Evolutionary conservation across 2,797 vertebrate genomes (phyloP).

Genomic region (Dendrocincla fuliginosa): DNA sequence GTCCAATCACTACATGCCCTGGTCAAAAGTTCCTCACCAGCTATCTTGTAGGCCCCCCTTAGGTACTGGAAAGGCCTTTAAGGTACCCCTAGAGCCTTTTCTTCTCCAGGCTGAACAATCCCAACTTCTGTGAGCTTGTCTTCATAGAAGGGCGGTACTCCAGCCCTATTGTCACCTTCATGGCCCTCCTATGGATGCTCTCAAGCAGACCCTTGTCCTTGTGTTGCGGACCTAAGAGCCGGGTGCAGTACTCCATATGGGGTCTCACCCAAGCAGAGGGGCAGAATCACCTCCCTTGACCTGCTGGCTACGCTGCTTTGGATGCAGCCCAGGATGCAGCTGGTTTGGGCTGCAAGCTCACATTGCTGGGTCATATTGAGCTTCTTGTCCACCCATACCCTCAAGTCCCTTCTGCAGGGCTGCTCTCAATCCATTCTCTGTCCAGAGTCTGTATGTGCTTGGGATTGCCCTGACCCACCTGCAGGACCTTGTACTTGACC

Average conservation of each 20-base stretch:
- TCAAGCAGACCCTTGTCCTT: neutral
- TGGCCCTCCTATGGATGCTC: neutral
- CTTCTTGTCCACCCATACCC: neutral
- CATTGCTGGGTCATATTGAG: neutral
- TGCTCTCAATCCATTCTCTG: neutral
- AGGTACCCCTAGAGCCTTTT: neutral
- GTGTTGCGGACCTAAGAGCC: neutral
- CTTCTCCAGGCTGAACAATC: neutral
- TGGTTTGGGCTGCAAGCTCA: neutral
- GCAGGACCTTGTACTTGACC: neutral
- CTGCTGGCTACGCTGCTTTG: neutral
- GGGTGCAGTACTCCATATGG: neutral
- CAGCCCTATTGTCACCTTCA: neutral
- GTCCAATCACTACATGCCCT: neutral
- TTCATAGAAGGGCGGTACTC: fast-evolving
- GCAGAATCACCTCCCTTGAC: neutral
- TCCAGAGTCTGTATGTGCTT: neutral
- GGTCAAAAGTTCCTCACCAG: neutral
- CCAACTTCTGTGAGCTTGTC: neutral
- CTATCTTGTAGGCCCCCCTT: neutral
- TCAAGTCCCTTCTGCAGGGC: neutral
- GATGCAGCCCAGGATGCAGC: neutral
- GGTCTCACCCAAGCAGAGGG: neutral
- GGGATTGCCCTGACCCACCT: neutral
- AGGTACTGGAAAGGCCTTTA: neutral